Base-by-base conservation (phyloP, 2,888 invertebrate species). In the Liopterus haemorrhoidalis region DNA sequence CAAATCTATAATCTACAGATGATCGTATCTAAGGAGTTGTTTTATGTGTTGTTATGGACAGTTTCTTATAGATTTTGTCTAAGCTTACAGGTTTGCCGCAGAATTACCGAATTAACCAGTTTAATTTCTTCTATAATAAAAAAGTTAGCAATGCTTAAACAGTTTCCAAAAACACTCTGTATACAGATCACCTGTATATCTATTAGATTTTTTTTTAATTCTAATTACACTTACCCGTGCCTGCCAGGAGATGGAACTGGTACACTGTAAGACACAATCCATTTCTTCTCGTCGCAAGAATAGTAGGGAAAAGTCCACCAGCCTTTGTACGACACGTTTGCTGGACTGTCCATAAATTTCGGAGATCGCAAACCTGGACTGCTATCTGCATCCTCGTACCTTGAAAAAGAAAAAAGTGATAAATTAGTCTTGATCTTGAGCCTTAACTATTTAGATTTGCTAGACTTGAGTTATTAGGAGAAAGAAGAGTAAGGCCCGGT, bases 221-320 rank as follows among this genome's bases (percentile, higher is more conserved):
- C 22, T 22, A 8, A 8, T 22, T 12, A 11, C 33, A 56, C 63
- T 63, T 68, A 69, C 58, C 75, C 75, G 54, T 74, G 71, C 31
- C 73, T 66, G 9, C 73, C 73, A 31, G 66, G 68, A 21, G 74
- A 72, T 41, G 75, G 74, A 54, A 79, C 73, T 9, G 76, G 77
- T 15, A 88, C 82, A 52, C 87, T 88, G 66, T 91, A 92, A 2
- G 90, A 89, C 36, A 91, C 73, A 55, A 91, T 73, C 92, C 92
- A 92, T 49, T 81, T 76, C 53, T 78, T 76, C 19, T 78, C 74
- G 48, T 77, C 77, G 68, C 92, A 92, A 54, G 87, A 87, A 66
- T 83, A 90, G 65, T 91, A 92, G 1, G 92, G 91, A 59, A 78
- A 82, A 12, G 90, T 91, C 91, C 91, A 92, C 81, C 86, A 85